phyloP scores from a whole-genome alignment of 1,140 invertebrate genomes.

The Myzus persicae region DNA sequence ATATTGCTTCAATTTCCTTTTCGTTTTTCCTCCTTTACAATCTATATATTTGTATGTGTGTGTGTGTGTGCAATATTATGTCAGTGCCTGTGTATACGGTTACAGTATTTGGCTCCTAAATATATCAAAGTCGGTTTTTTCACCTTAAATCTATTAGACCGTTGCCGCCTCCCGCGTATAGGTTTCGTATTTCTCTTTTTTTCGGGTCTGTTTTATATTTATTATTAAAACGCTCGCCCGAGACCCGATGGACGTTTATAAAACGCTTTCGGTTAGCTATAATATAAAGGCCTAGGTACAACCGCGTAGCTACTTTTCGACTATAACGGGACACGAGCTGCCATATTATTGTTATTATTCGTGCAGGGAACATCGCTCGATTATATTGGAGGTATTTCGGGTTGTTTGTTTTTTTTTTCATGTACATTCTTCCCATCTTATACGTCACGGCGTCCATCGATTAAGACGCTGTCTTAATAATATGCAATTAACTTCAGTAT shows the following conservation, averaged over 20 bases:
- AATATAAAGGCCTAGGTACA: neutral
- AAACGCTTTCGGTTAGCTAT: neutral
- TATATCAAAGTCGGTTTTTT: slow-evolving; percentile 44
- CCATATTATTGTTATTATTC: neutral
- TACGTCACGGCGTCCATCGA: neutral
- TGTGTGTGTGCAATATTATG: neutral
- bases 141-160: slow-evolving; percentile 42
- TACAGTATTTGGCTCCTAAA: neutral
- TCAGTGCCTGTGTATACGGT: neutral
- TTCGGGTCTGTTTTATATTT: slow-evolving; percentile 28
- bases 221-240: neutral
- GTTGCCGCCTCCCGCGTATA: neutral
- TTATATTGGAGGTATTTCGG: neutral
- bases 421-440: neutral
- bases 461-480: neutral
- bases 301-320: neutral
- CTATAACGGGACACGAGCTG: neutral
- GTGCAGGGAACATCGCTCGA: neutral
- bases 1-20: slow-evolving; percentile 54
- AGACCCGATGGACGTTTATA: neutral
- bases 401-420: neutral
- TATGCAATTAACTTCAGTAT: too few relatives aligned
- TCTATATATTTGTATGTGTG: neutral
- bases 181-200: slow-evolving; percentile 38
- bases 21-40: neutral